Conservation (phyloP, 2,888 invertebrate species). For the Tinea trinotella region DNA sequence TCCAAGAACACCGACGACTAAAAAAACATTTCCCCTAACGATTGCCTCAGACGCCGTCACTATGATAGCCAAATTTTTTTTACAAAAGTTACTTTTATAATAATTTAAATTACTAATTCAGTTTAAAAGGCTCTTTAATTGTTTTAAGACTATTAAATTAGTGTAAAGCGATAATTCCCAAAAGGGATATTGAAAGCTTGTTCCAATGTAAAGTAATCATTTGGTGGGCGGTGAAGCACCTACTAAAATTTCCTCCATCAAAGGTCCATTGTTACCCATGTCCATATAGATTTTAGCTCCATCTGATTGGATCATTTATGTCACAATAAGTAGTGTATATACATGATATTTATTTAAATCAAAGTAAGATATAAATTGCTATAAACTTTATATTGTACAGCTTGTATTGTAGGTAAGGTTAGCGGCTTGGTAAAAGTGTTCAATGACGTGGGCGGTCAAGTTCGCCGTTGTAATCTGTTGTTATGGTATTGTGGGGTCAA, state of each 20-base stretch:
- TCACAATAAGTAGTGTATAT: too few species aligned
- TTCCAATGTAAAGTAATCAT: slow-evolving; percentile 6
- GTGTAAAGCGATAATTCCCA: neutral
- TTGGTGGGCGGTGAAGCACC: neutral
- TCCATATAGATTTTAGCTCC: neutral
- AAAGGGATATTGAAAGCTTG: neutral
- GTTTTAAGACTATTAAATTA: neutral
- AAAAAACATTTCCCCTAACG: too few species aligned
- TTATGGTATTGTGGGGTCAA: slow-evolving; percentile 37
- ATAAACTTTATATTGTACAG: neutral
- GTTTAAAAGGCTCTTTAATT: too few species aligned
- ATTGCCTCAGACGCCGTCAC: too few species aligned
- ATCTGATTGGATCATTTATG: neutral
- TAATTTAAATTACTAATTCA: too few species aligned
- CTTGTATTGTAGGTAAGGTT: neutral
- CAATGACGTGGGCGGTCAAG: slow-evolving; percentile 56
- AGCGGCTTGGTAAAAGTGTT: slow-evolving; percentile 11
- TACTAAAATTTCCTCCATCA: neutral
- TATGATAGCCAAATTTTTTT: too few species aligned
- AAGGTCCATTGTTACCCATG: neutral
- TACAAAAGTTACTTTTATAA: too few species aligned
- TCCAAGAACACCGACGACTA: too few species aligned
- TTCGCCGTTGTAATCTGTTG: slow-evolving; percentile 50
- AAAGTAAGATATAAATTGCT: neutral
- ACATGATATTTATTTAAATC: too few species aligned